Evolutionary conservation across 2,113 vertebrate genomes (phyloP), one percentile per base, ranked within the genome.

Genomic region (Pseudorectes ferrugineus): DNA sequence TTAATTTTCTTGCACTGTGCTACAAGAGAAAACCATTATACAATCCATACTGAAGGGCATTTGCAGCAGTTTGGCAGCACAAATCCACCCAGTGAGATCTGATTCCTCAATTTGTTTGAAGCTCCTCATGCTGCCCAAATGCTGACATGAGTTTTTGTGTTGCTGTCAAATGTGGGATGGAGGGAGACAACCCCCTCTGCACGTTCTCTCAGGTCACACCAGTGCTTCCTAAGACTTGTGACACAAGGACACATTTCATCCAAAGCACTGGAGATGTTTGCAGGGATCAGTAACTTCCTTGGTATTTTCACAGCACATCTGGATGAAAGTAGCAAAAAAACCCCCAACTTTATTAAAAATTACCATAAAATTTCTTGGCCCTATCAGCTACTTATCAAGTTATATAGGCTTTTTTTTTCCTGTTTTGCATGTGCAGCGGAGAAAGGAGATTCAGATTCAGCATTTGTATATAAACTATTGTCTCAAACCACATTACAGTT

Each of bases 321-420:
- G 77, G 35, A 57, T 93, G 71, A 76, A 92, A 52, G 71, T 65
- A 96, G 87, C 90, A 94, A 95, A 98, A 96, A 16, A 90, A 72
- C 48, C 82, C 91, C 9, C 92, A 96, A 75, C 49, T 82, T 95
- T 71, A 90, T 88, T 96, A 89, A 96, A 95, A 96, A 96, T 84
- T 76, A 80, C 74, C 87, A 78, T 85, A 55, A 95, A 85, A 86
- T 66, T 88, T 85, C 25, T 87, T 94, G 87, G 63, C 28, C 75
- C 16, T 92, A 11, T 96, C 94, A 95, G 66, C 76, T 89, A 86
- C 25, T 73, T 84, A 59, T 80, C 88, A 95, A 96, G 73, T 96
- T 95, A 93, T 77, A 73, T 89, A 91, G 89, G 84, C 68, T 83
- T 92, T 91, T 78, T 81, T 77, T 80, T 81, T 83, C 88, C 77